Evolutionary conservation across 2,888 invertebrate genomes (phyloP).

Genomic region (Troides aeacus): DNA sequence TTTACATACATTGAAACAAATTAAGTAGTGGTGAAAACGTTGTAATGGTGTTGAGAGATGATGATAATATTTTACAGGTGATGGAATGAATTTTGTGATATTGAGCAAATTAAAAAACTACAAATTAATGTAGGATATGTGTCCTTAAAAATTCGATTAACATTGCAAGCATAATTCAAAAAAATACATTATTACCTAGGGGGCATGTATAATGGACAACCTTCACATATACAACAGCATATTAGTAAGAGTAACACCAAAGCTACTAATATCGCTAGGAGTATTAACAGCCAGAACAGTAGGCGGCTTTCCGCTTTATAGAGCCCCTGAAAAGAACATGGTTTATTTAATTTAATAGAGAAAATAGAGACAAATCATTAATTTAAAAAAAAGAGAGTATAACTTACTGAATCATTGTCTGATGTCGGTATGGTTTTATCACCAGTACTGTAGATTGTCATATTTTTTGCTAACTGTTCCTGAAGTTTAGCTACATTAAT

Average conservation of each 20-base stretch:
- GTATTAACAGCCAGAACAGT: constrained; percentile 88
- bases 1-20: constrained; percentile 1
- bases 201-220: constrained; percentile 90
- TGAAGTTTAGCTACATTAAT: constrained; percentile 87
- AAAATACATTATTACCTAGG: constrained; percentile 77
- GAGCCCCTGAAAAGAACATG: constrained; percentile 79
- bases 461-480: constrained; percentile 78
- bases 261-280: constrained; percentile 87
- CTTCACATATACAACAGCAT: constrained; percentile 91
- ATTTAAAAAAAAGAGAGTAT: background rate
- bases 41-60: background rate
- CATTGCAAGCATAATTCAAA: constrained; percentile 3
- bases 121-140: background rate
- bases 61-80: background rate
- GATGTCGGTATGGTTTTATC: constrained; percentile 42
- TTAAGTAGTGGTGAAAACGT: background rate
- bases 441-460: constrained; percentile 66
- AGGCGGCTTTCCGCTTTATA: constrained; percentile 87
- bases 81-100: background rate
- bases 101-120: background rate
- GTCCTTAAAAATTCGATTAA: background rate
- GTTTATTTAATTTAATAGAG: background rate
- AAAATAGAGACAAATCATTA: background rate
- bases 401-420: constrained; percentile 59
- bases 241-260: constrained; percentile 85